Conservation (phyloP, 1,140 invertebrate species). For the Harlomillsia oculata region DNA sequence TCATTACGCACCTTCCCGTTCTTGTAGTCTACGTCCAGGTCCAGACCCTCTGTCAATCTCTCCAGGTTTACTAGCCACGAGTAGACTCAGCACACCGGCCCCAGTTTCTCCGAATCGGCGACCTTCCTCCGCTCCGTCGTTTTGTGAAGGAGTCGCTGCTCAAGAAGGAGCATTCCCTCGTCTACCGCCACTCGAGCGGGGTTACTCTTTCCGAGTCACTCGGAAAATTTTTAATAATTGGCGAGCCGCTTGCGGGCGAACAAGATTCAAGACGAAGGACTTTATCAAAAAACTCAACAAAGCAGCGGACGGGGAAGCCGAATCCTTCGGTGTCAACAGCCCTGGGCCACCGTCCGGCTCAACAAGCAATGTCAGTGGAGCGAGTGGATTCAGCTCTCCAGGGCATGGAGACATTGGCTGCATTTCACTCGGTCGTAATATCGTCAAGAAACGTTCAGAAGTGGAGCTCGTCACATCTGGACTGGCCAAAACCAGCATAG, state of each 20-base stretch:
- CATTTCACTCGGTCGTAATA: not conserved
- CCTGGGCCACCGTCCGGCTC: not conserved
- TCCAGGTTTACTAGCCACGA: too few species aligned
- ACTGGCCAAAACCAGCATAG: not conserved
- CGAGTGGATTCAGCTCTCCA: not conserved
- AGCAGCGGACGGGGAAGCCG: not conserved
- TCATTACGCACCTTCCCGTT: too few species aligned
- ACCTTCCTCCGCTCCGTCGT: too few species aligned
- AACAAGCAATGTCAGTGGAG: not conserved
- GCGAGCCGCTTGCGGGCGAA: conserved; percentile 34
- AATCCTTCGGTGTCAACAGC: too few species aligned
- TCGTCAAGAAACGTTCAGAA: not conserved
- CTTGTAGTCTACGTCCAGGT: too few species aligned
- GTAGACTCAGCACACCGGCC: too few species aligned
- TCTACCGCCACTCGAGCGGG: conserved; percentile 20
- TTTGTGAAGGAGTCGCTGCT: not conserved
- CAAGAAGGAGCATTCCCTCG: conserved; percentile 6
- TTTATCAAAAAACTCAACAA: conserved; percentile 7
- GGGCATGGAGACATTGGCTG: not conserved
- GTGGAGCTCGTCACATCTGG: not conserved
- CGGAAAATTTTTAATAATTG: conserved; percentile 34
- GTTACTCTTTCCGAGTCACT: conserved; percentile 26
- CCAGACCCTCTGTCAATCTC: too few species aligned
- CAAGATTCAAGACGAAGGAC: conserved; percentile 34
- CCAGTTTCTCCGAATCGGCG: too few species aligned